phyloP scores from a whole-genome alignment of 1,140 invertebrate genomes.

The Ceratina australensis region DNA sequence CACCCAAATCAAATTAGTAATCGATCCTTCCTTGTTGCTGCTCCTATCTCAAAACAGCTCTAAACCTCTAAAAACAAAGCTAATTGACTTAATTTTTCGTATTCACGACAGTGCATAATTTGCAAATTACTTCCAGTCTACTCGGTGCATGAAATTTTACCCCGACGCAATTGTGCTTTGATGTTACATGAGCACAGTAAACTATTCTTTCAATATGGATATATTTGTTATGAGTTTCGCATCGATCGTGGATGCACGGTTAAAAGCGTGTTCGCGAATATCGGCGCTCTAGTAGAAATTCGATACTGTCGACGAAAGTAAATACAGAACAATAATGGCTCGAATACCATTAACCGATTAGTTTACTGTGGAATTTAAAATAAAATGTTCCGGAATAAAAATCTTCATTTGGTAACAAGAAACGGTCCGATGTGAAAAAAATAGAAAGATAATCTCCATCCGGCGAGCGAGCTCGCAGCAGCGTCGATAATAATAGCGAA shows the following conservation, averaged over 20 bases:
- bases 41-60: too few species aligned
- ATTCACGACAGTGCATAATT: too few species aligned
- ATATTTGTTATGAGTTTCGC: not conserved
- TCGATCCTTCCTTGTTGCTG: not conserved
- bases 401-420: not conserved
- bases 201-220: not conserved
- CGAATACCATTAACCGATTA: not conserved
- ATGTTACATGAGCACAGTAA: not conserved
- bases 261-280: not conserved
- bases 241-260: not conserved
- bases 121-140: not conserved
- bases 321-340: not conserved
- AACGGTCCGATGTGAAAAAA: not conserved
- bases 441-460: not conserved
- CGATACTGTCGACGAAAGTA: not conserved
- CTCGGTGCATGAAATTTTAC: not conserved
- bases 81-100: too few species aligned
- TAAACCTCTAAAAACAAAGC: too few species aligned
- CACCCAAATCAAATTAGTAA: conserved; percentile 6
- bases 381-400: not conserved
- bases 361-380: not conserved
- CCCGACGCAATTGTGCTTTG: not conserved
- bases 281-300: not conserved
- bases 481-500: not conserved
- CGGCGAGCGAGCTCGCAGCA: not conserved